A percentile compares a stretch with the other conserved stretches of the same genome.
phyloP scores from a whole-genome alignment of 2,797 vertebrate genomes.

The Poecile montanus region DNA sequence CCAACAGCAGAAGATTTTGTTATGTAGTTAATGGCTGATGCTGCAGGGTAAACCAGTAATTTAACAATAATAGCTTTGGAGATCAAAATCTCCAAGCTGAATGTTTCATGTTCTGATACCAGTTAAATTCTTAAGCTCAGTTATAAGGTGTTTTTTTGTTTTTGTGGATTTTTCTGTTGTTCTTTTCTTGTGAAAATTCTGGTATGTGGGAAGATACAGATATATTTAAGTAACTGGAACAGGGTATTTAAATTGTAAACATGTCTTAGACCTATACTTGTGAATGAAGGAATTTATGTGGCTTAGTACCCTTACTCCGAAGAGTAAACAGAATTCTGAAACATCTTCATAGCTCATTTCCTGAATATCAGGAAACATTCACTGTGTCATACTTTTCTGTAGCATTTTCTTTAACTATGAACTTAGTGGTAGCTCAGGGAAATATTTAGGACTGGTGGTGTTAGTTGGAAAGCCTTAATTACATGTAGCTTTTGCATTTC shows the following conservation, averaged over 20 bases:
- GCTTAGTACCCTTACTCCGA: background rate
- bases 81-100: background rate
- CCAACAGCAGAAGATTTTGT: background rate
- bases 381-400: background rate
- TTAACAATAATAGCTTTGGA: background rate
- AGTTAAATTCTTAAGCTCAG: background rate
- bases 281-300: background rate
- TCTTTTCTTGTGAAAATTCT: background rate
- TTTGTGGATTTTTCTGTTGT: background rate
- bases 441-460: rapidly evolving
- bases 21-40: background rate
- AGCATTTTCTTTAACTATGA: background rate
- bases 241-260: background rate
- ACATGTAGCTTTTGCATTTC: background rate
- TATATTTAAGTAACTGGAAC: background rate
- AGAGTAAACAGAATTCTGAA: background rate
- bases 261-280: background rate
- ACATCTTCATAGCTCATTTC: background rate
- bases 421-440: background rate
- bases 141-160: background rate
- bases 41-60: background rate
- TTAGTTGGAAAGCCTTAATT: background rate
- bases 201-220: background rate
- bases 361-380: background rate
- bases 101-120: background rate